Evolutionary conservation across 2,113 vertebrate species (phyloP), one percentile per base, ranked within the genome.

Genomic region (Tenebrosternarchus preto): DNA sequence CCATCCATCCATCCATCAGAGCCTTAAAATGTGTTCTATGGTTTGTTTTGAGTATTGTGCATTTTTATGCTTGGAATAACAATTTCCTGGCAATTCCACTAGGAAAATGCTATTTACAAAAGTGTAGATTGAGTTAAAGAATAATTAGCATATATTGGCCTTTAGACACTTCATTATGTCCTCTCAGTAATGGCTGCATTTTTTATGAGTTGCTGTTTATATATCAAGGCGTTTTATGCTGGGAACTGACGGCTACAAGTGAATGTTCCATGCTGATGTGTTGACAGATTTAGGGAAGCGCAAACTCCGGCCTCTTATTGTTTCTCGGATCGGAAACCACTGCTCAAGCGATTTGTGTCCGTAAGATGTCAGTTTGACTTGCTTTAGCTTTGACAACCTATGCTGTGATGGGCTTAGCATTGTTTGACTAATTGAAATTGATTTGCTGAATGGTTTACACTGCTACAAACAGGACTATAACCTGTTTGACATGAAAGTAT

Each of bases 341-440:
- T 59, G 20, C 60, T 60, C 60, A 78, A 68, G 36, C 66, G 29
- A 33, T 71, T 59, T 82, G 76, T 78, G 67, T 78, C 29, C 59
- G 75, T 82, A 73, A 66, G 81, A 69, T 82, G 81, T 82, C 76
- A 78, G 24, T 25, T 67, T 33, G 81, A 59, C 76, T 60, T 11
- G 56, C 29, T n/a, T 19, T 69, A 61, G 39, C 63, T 39, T 64
- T 82, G 69, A 82, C 81, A 73, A 56, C 60, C 68, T 50, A 25
- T 60, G 60, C 61, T 57, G 75, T 8, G 50, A 78, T 78, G 76
- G 70, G 76, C 25, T 76, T 76, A 76, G 80, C 53, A 43, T 76
- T 22, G 74, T 39, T 7, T 36, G 33, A 27, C 61, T 74, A 82
- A 82, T 78, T 78, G 76, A 78, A 78, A 82, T 59, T 25, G 76